Evolutionary conservation across 2,888 invertebrate species (phyloP), one percentile per base, ranked within the genome.

Genomic region (Margaritifera margaritifera): DNA sequence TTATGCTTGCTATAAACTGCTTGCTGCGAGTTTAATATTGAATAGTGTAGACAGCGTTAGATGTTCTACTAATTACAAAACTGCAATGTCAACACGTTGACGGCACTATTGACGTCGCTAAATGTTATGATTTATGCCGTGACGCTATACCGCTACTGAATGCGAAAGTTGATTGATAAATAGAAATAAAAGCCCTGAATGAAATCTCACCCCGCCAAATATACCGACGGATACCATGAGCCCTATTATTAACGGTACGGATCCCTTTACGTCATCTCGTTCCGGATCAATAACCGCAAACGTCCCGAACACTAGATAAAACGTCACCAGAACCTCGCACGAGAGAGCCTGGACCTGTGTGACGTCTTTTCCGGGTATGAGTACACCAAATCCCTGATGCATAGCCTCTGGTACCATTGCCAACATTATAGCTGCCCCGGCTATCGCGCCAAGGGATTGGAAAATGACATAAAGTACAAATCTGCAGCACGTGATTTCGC

Each of bases 141-240:
- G 31, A 42, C 31, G 31, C 1, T 42, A 8, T 42, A 11, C 31
- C 31, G 31, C 31, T 31, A 4, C 31, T 42, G 1, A 42, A 42
- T 42, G 31, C 31, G 6, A 42, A 42, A 42, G 31, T 42, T 42
- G 31, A 8, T 8, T 42, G 11, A 11, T 42, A 1, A 6, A 8
- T 42, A 42, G 8, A 1, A 8, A 8, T 8, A 42, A 42, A 55
- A n/a, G n/a, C 20, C 22, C 20, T 64, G 31, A n/a, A 2, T 58
- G n/a, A 25, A 18, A 57, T 80, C 83, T 78, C 71, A 84, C 85
- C 61, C 72, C 77, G 58, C 74, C 75, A 31, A 84, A 72, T 18
- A 84, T 77, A 69, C 84, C 84, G 52, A 80, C 69, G 4, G 70
- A 62, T 4, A 84, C 79, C n/a, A 79, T 71, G n/a, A 85, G 62